Evolutionary conservation across 1,140 invertebrate genomes (phyloP).

Genomic region (Zaprionus nigranus): DNA sequence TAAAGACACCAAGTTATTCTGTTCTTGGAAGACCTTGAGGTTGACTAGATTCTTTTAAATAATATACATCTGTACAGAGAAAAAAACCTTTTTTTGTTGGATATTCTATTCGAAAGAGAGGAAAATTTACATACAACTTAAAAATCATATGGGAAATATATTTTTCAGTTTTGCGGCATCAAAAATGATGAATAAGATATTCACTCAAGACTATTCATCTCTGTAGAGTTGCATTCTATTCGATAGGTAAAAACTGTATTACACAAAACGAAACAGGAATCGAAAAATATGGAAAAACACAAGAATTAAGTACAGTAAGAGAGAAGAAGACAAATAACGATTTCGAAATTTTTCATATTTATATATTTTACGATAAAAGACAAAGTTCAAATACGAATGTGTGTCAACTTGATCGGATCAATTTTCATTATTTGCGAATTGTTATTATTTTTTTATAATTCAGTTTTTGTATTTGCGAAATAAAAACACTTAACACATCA

Average conservation of each 20-base stretch:
- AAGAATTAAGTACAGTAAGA: not conserved
- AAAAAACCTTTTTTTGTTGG: not conserved
- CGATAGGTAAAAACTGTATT: not conserved
- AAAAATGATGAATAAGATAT: not conserved
- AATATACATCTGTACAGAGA: not conserved
- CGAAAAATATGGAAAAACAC: constrained; percentile 10
- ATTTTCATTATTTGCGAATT: constrained; percentile 49
- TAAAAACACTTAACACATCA: constrained; percentile 74
- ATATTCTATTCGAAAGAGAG: not conserved
- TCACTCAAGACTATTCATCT: not conserved
- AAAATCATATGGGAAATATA: not conserved
- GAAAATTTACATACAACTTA: not conserved
- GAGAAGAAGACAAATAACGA: constrained; percentile 33
- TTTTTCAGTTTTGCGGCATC: not conserved
- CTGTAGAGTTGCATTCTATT: not conserved
- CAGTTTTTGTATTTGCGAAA: constrained; percentile 53
- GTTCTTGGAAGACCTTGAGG: not conserved
- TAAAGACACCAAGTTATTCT: no score
- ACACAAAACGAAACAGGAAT: constrained; percentile 17
- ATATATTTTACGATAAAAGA: constrained; percentile 40
- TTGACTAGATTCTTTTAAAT: not conserved
- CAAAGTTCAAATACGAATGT: constrained; percentile 67
- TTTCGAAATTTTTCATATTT: constrained; percentile 3
- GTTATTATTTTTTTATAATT: constrained; percentile 28
- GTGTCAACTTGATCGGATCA: constrained; percentile 56